phyloP scores from a whole-genome alignment of 2,888 invertebrate genomes.

The Plagodis dolabraria region DNA sequence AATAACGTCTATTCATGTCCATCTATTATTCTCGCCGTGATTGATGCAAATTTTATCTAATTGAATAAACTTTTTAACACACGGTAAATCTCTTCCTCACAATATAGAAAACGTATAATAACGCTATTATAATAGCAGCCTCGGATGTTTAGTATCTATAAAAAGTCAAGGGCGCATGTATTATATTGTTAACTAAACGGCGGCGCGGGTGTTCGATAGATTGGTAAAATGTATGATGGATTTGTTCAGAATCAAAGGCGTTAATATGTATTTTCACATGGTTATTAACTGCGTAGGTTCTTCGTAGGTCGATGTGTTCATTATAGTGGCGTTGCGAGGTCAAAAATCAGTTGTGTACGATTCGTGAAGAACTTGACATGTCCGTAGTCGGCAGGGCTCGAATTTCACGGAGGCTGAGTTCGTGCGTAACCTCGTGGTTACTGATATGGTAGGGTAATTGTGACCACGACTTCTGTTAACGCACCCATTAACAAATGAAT shows the following conservation, averaged over 20 bases:
- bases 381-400: constrained; percentile 36
- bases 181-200: constrained; percentile 63
- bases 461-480: constrained; percentile 32
- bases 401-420: constrained; percentile 41
- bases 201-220: constrained; percentile 29
- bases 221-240: constrained; percentile 36
- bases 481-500: constrained; percentile 38
- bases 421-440: constrained; percentile 53
- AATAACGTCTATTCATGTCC: constrained; percentile 16
- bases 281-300: constrained; percentile 45
- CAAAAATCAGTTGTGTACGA: constrained; percentile 26
- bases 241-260: constrained; percentile 45
- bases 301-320: constrained; percentile 38
- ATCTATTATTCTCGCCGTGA: constrained; percentile 32
- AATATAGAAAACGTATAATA: constrained; percentile 53
- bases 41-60: constrained; percentile 32
- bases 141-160: constrained; percentile 50
- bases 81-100: constrained; percentile 50
- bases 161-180: constrained; percentile 70
- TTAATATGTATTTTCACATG: constrained; percentile 54
- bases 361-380: constrained; percentile 43
- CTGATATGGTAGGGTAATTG: constrained; percentile 41
- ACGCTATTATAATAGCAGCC: constrained; percentile 57
- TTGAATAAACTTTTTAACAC: constrained; percentile 41
- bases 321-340: constrained; percentile 42